Base-by-base conservation (phyloP, 2,888 invertebrate species). In the Eucera pruinosa region DNA sequence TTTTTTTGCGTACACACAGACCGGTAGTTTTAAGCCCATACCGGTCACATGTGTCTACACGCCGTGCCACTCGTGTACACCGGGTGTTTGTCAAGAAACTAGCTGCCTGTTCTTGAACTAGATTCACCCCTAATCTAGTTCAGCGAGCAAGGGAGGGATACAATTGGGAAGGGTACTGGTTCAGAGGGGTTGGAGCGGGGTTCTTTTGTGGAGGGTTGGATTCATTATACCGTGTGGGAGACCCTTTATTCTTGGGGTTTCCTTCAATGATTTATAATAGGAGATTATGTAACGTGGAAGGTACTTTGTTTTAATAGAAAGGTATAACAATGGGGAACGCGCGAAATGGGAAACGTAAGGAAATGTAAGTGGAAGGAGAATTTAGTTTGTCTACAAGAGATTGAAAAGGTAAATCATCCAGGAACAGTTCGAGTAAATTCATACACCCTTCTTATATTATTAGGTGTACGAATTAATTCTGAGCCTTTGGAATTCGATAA, bases 11-110 rank as follows among this genome's bases (percentile, higher is more conserved):
- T 52, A 61, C 58, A 45, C 60, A 55, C 43, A 50, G 50, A 52
- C 60, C 75, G 57, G 61, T 80, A 73, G 68, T 74, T 80, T 83
- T 73, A 76, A 84, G 74, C 52, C 79, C 74, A 65, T 70, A 70
- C 45, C 76, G 58, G 72, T 81, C 67, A 52, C 78, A 60, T 43
- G 68, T 65, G 70, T 57, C 50, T 39, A 25, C 41, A 15, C 47
- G 27, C 33, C 15, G 52, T 18, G 43, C 18, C 20, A 20, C 48
- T 20, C n/a, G 18, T 15, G 41, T 48, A 7, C 67, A 57, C 58
- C 41, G 73, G 55, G 62, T 69, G 67, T 67, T 80, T 68, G 36
- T 1, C 41, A 55, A 23, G 60, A 43, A 64, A 45, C 23, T 54
- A 36, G 27, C n/a, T n/a, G 18, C 18, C 18, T 50, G 68, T 69